Percentiles rank a stretch among this genome's conserved stretches.
These are phyloP conservation scores for Riptortus pedestris DNA, from an alignment of 1,140 invertebrate species.

Conservation along the genomic window DNA sequence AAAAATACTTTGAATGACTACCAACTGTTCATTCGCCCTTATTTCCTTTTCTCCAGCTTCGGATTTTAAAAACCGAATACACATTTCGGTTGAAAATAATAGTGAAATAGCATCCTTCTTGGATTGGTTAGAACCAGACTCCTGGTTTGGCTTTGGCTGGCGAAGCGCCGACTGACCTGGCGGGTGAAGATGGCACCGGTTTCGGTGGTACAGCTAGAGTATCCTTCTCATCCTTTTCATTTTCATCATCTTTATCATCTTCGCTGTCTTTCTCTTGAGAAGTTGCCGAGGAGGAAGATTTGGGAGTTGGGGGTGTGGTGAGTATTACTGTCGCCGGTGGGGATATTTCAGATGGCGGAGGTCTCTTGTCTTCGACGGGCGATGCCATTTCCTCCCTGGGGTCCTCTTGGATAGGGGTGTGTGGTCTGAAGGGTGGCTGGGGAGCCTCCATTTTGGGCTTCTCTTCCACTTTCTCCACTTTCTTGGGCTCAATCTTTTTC, in stretches of 20 bases:
- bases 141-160: constrained; percentile 29
- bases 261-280: too few species aligned
- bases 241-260: too few species aligned
- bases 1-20: too few species aligned
- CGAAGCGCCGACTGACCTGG: constrained; percentile 17
- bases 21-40: too few species aligned
- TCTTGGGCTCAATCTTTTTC: constrained; percentile 29
- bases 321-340: neutral
- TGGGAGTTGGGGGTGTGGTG: neutral
- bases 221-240: too few species aligned
- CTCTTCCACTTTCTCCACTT: constrained; percentile 20
- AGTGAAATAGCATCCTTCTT: too few species aligned
- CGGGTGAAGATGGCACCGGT: neutral
- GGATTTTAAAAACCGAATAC: neutral
- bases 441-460: neutral
- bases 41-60: too few species aligned
- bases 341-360: neutral
- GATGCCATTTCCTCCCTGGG: constrained; percentile 36
- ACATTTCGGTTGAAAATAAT: neutral
- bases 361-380: neutral
- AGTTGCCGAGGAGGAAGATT: neutral
- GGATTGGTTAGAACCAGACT: constrained; percentile 20
- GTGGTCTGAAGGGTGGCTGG: constrained; percentile 35
- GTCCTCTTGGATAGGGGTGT: constrained; percentile 42
- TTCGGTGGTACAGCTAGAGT: neutral